phyloP scores from a whole-genome alignment of 2,888 invertebrate genomes.

The Myathropa florea region DNA sequence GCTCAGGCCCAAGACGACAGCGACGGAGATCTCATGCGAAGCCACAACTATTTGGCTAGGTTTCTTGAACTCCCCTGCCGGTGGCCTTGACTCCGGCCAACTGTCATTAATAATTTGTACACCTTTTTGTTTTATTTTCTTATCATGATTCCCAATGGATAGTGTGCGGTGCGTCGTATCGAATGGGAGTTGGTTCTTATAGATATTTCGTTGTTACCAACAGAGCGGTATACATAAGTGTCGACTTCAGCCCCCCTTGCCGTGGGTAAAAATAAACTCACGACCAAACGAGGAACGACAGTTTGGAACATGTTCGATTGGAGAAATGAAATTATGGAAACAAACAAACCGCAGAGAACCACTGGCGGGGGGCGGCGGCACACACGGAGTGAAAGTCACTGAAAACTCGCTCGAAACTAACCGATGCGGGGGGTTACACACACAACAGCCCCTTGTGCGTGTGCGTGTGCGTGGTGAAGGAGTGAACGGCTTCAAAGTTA shows the following conservation, averaged over 20 bases:
- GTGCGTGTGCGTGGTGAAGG: not conserved
- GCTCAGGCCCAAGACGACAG: not conserved
- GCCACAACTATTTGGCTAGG: slow-evolving; percentile 20
- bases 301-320: not conserved
- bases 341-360: slow-evolving; percentile 16
- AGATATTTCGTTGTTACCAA: slow-evolving; percentile 14
- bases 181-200: not conserved
- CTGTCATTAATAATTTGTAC: slow-evolving; percentile 41
- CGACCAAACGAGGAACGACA: not conserved
- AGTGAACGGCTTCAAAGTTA: not conserved
- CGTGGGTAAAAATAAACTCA: not conserved
- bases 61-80: slow-evolving; percentile 31
- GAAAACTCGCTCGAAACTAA: not conserved
- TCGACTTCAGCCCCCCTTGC: not conserved
- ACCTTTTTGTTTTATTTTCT: slow-evolving; percentile 22
- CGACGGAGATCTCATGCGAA: slow-evolving; percentile 19
- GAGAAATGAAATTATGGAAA: slow-evolving; percentile 27
- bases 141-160: slow-evolving; percentile 24
- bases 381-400: slow-evolving; percentile 19
- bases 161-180: not conserved
- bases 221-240: slow-evolving; percentile 4
- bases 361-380: not conserved
- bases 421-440: not conserved
- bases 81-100: slow-evolving; percentile 34
- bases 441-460: not conserved